Percentiles rank a stretch among this genome's conserved stretches.
phyloP scores from a whole-genome alignment of 2,113 vertebrate genomes.

The Eretmochelys imbricata region DNA sequence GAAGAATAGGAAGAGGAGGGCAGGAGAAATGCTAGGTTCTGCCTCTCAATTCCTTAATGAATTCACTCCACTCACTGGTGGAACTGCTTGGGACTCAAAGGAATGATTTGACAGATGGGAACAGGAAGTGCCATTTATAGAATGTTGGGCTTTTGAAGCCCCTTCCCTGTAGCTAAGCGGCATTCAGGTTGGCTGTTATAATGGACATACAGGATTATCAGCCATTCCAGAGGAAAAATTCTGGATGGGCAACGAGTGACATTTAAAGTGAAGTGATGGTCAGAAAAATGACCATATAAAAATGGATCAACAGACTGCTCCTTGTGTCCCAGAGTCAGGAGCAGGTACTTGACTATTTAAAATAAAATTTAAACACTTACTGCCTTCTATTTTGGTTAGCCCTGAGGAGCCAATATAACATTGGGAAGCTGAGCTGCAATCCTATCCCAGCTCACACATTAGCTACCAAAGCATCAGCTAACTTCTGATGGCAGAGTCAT shows the following conservation, averaged over 20 bases:
- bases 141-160: neutral
- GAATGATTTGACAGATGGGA: neutral
- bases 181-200: rapidly evolving
- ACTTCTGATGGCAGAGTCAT: neutral
- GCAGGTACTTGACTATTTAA: neutral
- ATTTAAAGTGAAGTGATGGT: neutral
- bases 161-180: rapidly evolving
- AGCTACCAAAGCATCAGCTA: neutral
- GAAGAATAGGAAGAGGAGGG: neutral
- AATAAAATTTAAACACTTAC: neutral
- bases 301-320: rapidly evolving
- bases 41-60: rapidly evolving
- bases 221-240: neutral
- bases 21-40: rapidly evolving
- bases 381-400: neutral
- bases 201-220: neutral
- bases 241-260: neutral
- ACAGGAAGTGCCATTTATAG: neutral
- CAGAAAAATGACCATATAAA: rapidly evolving
- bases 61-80: neutral
- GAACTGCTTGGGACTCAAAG: neutral
- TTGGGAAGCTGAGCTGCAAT: rapidly evolving
- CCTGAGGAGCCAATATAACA: neutral
- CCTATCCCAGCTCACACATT: rapidly evolving
- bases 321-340: neutral